Evolutionary conservation across 2,797 vertebrate species (phyloP), one percentile per base, ranked within the genome.

Genomic region (Xenentodon cancila): DNA sequence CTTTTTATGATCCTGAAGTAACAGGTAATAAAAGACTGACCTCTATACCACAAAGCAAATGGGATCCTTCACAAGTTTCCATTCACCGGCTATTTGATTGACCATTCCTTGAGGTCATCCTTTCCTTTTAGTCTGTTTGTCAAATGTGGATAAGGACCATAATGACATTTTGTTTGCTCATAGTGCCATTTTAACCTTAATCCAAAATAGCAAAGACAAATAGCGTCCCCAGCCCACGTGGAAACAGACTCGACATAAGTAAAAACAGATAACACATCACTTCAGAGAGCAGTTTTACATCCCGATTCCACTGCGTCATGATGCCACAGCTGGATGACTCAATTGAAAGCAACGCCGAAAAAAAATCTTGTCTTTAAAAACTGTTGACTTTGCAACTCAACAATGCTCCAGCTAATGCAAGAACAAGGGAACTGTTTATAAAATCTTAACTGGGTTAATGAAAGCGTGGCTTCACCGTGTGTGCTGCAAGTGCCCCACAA

Each of bases 41-140:
- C 12, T 11, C 74, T 73, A 59, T 32, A 68, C 27, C 68, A 73
- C 53, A 73, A 46, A 75, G 67, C 49, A 74, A 83, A 87, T 73
- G 72, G 53, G 64, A 80, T 61, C 62, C 58, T 79, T 85, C 59
- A 71, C 65, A 71, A 76, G 58, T 73, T 75, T 40, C 66, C 52
- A 58, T 68, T 71, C 74, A 70, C 72, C 71, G 73, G 73, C 71
- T 68, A 67, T 82, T 84, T 82, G 71, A 77, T 75, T 45, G 34
- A 69, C 73, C 60, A 68, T 65, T 80, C 71, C 63, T 84, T 78
- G 79, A 59, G 70, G 43, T 75, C 15, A 43, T 85, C 59, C 80
- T 79, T 49, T 64, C 54, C 64, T 62, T 68, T 80, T 83, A 85
- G 57, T 66, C 81, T 78, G 82, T 82, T 84, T 88, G 87, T 82